Percentiles rank a stretch among this genome's conserved stretches.
Conservation (phyloP, 2,113 vertebrate species). For the Notothenia rossii region DNA sequence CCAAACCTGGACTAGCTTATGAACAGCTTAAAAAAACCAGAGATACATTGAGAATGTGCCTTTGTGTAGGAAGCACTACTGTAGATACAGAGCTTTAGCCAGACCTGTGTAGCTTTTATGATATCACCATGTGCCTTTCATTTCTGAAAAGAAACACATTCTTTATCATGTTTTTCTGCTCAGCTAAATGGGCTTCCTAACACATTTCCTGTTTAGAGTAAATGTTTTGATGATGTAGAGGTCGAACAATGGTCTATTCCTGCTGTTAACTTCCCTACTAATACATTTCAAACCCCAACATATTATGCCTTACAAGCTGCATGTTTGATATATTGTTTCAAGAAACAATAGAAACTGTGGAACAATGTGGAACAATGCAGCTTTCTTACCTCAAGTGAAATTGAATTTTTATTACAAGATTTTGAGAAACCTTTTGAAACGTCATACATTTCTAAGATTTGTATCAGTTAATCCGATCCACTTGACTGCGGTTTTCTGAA, state of each 20-base stretch:
- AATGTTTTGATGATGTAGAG: slow-evolving; percentile 53
- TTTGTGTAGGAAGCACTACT: slow-evolving; percentile 36
- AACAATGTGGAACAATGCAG: slow-evolving; percentile 47
- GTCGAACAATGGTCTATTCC: slow-evolving; percentile 60
- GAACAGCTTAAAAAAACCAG: slow-evolving; percentile 46
- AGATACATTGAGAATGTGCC: slow-evolving; percentile 49
- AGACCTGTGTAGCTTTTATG: slow-evolving; percentile 25
- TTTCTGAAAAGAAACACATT: slow-evolving; percentile 32
- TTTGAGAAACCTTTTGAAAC: slow-evolving; percentile 24
- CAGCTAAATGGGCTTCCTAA: slow-evolving; percentile 46
- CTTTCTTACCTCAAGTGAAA: slow-evolving; percentile 1
- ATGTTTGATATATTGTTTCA: slow-evolving; percentile 34
- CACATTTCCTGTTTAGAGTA: slow-evolving; percentile 67
- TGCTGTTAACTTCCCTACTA: slow-evolving; percentile 58
- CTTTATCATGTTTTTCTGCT: slow-evolving; percentile 57
- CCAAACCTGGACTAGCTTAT: slow-evolving; percentile 35
- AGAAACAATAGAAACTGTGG: slow-evolving; percentile 36
- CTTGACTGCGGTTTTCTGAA: slow-evolving; percentile 12
- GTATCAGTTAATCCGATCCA: slow-evolving; percentile 6
- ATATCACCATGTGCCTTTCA: slow-evolving; percentile 58
- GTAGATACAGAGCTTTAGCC: slow-evolving; percentile 35
- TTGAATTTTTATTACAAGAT: slow-evolving; percentile 7
- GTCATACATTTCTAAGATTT: slow-evolving; percentile 5
- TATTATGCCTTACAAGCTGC: slow-evolving; percentile 9
- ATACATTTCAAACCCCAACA: slow-evolving; percentile 48